These are phyloP conservation scores for Eulemur albifrons DNA, from an alignment of 2,797 vertebrate species.

Conservation along the genomic window DNA sequence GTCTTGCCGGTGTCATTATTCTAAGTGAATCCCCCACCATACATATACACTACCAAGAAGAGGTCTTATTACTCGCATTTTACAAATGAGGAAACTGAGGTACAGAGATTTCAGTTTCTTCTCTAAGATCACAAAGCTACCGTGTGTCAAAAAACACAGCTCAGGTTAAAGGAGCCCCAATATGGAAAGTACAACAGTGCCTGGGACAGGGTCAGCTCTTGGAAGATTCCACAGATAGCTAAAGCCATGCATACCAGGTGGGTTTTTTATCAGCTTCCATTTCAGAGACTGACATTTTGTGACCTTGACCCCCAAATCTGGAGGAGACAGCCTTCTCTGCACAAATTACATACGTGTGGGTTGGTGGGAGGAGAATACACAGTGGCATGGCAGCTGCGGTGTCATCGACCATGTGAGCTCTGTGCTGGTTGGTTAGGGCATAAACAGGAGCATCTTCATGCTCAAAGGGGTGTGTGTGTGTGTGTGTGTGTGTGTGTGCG, in stretches of 20 bases:
- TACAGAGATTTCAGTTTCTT: background rate
- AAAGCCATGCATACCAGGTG: background rate
- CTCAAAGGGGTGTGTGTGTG: background rate
- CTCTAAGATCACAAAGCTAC: background rate
- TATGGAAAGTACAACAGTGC: background rate
- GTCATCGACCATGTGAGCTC: background rate
- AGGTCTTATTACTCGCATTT: background rate
- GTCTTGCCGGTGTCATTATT: background rate
- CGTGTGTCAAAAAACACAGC: background rate
- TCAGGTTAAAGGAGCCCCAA: background rate
- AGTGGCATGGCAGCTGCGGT: background rate
- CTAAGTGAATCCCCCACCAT: background rate
- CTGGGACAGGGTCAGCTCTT: background rate
- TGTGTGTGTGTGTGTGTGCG: background rate
- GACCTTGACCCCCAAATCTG: background rate
- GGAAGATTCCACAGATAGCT: background rate
- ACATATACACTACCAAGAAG: background rate
- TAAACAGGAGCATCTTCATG: background rate
- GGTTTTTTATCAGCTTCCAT: background rate
- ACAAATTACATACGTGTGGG: background rate
- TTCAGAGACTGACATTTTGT: slow-evolving; percentile 5
- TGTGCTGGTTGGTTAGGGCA: background rate
- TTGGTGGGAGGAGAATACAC: background rate
- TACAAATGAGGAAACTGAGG: slow-evolving; percentile 1
- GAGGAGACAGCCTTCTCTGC: background rate